phyloP scores from a whole-genome alignment of 2,113 vertebrate species.

The zebrafish (Danio rerio) region GRCz12tu NC_133198.1:22154001-22154500 shows the following conservation, averaged over 20 bases:
- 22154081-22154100: not conserved
- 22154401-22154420: constrained; percentile 85
- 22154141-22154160: constrained; percentile 34
- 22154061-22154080: not conserved
- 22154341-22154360: constrained; percentile 90
- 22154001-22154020: constrained; percentile 46
- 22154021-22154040: constrained; percentile 49
- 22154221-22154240: constrained; percentile 90
- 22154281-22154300: constrained; percentile 82
- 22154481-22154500: not conserved
- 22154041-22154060: constrained; percentile 24
- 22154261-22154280: constrained; percentile 90
- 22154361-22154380: constrained; percentile 88
- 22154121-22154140: constrained; percentile 14
- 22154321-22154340: constrained; percentile 87
- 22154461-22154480: not conserved
- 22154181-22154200: constrained; percentile 30
- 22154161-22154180: constrained; percentile 37
- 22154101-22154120: constrained; percentile 3
- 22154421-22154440: constrained; percentile 11
- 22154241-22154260: constrained; percentile 91
- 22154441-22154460: not conserved
- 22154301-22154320: constrained; percentile 90
- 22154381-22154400: constrained; percentile 86
- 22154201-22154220: constrained; percentile 76